These are phyloP conservation scores for Gonatopus flavifemur DNA, from an alignment of 1,140 invertebrate genomes.

Conservation along the genomic window DNA sequence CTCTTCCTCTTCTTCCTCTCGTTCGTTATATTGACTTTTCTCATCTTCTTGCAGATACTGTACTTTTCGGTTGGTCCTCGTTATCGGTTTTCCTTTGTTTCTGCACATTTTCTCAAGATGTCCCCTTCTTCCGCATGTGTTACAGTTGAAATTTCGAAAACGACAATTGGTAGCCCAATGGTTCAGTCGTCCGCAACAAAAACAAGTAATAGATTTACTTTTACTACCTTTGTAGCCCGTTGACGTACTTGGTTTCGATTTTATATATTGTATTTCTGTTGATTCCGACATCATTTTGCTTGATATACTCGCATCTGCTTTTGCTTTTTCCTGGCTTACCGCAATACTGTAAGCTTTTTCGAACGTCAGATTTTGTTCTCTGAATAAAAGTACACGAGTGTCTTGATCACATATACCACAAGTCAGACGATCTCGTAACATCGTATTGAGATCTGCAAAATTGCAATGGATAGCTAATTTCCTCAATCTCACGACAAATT, in stretches of 20 bases:
- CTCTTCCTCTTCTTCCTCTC: no score
- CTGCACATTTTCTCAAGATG: constrained; percentile 21
- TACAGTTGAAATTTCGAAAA: constrained; percentile 17
- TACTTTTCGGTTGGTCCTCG: no score
- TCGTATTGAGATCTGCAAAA: background rate
- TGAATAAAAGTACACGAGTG: constrained; percentile 1
- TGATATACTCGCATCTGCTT: constrained; percentile 2
- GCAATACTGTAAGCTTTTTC: background rate
- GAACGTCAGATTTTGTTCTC: background rate
- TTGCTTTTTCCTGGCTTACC: background rate
- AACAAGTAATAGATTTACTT: constrained; percentile 1
- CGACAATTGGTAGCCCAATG: constrained; percentile 16
- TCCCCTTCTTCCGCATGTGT: constrained; percentile 15
- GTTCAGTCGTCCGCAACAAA: constrained; percentile 17
- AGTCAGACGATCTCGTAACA: constrained; percentile 2
- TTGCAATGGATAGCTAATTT: constrained; percentile 12
- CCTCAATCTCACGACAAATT: constrained; percentile 7
- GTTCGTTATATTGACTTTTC: no score
- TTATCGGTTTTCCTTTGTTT: no score
- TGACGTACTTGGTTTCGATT: background rate
- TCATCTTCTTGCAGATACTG: no score
- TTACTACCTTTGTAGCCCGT: background rate
- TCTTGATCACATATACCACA: constrained; percentile 2
- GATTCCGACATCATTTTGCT: no score
- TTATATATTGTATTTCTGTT: background rate